phyloP scores from a whole-genome alignment of 2,113 vertebrate genomes.

The Ammospiza nelsoni region DNA sequence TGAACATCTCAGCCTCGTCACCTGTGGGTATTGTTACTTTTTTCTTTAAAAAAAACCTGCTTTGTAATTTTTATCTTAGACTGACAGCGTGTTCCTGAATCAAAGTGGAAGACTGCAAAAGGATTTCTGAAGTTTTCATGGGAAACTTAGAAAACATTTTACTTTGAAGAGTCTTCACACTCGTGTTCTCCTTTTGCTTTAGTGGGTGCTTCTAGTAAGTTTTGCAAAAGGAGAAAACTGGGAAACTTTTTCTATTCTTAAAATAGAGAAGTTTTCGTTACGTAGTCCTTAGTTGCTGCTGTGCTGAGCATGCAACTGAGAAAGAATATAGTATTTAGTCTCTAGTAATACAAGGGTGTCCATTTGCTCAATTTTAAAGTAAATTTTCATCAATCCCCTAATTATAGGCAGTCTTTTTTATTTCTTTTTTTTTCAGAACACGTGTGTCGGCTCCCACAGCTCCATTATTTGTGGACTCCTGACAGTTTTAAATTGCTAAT shows the following conservation, averaged over 20 bases:
- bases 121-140: neutral
- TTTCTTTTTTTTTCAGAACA: neutral
- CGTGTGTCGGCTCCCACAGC: accelerated
- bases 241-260: neutral
- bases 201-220: neutral
- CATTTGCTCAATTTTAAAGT: neutral
- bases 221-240: neutral
- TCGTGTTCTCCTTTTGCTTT: neutral
- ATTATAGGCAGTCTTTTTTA: neutral
- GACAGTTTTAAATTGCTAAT: neutral
- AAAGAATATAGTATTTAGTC: neutral
- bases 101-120: neutral
- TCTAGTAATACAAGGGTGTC: neutral
- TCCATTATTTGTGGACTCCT: neutral
- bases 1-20: neutral
- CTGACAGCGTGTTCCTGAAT: neutral
- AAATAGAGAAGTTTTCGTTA: neutral
- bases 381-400: neutral
- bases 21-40: neutral
- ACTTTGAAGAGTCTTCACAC: neutral
- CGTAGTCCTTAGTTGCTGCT: neutral
- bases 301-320: accelerated
- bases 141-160: neutral
- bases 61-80: neutral
- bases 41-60: neutral